Evolutionary conservation across 2,888 invertebrate species (phyloP).

Genomic region (Strigamia maritima): DNA sequence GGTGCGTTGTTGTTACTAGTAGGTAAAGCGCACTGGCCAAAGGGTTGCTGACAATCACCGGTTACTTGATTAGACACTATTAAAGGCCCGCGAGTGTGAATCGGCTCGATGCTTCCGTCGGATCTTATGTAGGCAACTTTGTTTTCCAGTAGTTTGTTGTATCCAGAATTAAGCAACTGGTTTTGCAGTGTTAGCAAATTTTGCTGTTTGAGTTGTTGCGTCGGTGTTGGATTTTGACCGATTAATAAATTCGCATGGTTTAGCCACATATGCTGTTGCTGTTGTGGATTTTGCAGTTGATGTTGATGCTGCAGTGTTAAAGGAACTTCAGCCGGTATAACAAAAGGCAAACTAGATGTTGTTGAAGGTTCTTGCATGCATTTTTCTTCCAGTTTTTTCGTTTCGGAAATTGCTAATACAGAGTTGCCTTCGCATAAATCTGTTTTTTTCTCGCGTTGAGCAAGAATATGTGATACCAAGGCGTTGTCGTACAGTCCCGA

Average conservation of each 20-base stretch:
- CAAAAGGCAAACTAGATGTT: background rate
- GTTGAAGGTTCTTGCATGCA: conserved; percentile 16
- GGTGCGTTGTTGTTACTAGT: background rate
- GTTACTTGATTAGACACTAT: background rate
- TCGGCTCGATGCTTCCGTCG: background rate
- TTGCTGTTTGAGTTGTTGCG: conserved; percentile 8
- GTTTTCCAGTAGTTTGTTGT: background rate
- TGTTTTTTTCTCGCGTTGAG: conserved; percentile 46
- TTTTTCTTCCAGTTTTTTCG: background rate
- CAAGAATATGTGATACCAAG: conserved; percentile 48
- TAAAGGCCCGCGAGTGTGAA: background rate
- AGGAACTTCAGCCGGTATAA: conserved; percentile 28
- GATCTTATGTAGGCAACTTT: background rate
- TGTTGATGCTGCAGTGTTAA: conserved; percentile 9
- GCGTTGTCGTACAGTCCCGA: conserved; percentile 47
- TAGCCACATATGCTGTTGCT: conserved; percentile 34
- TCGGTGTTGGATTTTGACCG: background rate
- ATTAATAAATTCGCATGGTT: conserved; percentile 2
- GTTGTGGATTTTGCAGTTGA: conserved; percentile 34
- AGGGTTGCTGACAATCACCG: background rate
- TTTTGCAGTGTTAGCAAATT: conserved; percentile 10
- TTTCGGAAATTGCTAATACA: background rate
- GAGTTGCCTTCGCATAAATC: background rate
- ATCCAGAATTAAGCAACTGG: background rate
- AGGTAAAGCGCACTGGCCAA: background rate